Evolutionary conservation across 64 coral and sea anemone genomes (phyloP), one percentile per base, ranked within the genome.

Genomic region (Dendrophyllia cribrosa): DNA sequence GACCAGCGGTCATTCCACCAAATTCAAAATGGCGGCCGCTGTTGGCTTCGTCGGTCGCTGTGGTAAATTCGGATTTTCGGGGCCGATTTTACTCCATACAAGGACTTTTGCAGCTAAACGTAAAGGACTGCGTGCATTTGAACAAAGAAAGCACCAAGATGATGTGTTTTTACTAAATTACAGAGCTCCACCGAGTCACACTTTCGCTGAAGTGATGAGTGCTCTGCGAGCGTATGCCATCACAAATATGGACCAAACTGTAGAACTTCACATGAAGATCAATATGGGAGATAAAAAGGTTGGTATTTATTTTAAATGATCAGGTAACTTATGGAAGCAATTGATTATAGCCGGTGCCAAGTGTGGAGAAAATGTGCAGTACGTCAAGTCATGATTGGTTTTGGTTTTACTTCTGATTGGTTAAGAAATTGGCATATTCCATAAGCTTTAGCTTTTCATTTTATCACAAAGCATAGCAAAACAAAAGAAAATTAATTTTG

Each of bases 271-370:
- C 22, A 52, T 97, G 20, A 97, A 90, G 59, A 76, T 97, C 25
- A 82, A 97, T 64, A 94, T 97, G 95, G 95, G 95, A 72, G 95
- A 97, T 43, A 97, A 97, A 19, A 94, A 88, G 95, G 95, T 89
- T 63, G 71, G 34, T 45, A 9, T 17, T 10, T 58, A 20, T 24
- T 71, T 49, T 11, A 43, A 69, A 22, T n/a, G 1, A 3, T 34
- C 34, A 34, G 34, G 34, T 34, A 1, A 34, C 34, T 34, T 34
- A 34, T 34, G 2, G 34, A 34, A 34, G 34, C 34, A 34, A 34
- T 34, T 34, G 34, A 34, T 34, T 34, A 34, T 34, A 34, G 34
- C 34, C 34, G 34, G 34, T 34, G 34, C 34, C 34, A 34, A 34
- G 34, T 34, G 34, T 34, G 34, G 34, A 2, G 34, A 34, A 34